These are phyloP conservation scores for Chloebia gouldiae DNA, from an alignment of 2,113 vertebrate species.

Conservation along the genomic window DNA sequence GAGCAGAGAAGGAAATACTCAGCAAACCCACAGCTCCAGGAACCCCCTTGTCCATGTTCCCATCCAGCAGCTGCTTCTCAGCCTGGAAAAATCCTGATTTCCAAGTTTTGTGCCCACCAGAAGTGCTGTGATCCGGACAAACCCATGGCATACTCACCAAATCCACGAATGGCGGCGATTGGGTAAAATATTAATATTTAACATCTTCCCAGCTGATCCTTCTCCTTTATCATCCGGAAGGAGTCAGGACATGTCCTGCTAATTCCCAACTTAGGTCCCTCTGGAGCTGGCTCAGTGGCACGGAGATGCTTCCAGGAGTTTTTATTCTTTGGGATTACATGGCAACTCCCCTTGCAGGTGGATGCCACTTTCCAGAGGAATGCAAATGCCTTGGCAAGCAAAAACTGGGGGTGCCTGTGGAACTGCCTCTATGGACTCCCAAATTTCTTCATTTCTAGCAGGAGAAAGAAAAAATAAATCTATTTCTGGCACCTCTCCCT, in stretches of 20 bases:
- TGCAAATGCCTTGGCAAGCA: slow-evolving; percentile 57
- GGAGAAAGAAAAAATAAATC: slow-evolving; percentile 1
- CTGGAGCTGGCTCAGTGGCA: neutral
- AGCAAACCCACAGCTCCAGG: neutral
- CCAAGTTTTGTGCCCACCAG: neutral
- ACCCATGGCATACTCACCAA: slow-evolving; percentile 66
- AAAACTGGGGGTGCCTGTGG: slow-evolving; percentile 38
- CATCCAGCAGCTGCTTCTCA: neutral
- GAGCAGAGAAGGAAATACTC: neutral
- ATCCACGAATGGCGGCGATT: slow-evolving; percentile 77
- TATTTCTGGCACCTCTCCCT: slow-evolving; percentile 54
- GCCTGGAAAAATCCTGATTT: neutral
- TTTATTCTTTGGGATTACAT: slow-evolving; percentile 50
- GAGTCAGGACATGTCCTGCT: neutral
- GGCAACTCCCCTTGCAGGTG: slow-evolving; percentile 46
- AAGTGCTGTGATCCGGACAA: neutral
- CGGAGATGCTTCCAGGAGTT: slow-evolving; percentile 29
- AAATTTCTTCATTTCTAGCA: slow-evolving; percentile 53
- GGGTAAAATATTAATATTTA: slow-evolving; percentile 63
- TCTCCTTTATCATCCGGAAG: neutral
- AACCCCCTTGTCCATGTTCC: neutral
- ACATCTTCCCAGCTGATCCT: slow-evolving; percentile 48
- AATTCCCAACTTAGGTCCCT: neutral
- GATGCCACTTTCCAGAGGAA: slow-evolving; percentile 18
- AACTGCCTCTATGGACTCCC: slow-evolving; percentile 43